phyloP scores from a whole-genome alignment of 2,797 vertebrate genomes.

The Sebastolobus altivelis region DNA sequence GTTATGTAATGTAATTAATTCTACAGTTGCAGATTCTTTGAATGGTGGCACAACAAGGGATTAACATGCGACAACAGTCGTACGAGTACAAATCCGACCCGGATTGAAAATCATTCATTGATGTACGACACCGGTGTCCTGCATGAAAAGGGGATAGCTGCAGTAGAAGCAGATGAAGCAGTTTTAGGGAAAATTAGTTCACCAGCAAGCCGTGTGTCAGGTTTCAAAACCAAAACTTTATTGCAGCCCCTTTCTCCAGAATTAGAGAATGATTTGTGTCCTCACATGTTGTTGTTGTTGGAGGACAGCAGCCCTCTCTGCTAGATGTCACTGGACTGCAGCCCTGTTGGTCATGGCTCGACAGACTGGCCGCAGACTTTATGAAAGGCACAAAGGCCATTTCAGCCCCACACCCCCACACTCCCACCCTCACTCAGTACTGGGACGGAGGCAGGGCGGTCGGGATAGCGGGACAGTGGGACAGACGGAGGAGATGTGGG shows the following conservation, averaged over 20 bases:
- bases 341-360: conserved; percentile 35
- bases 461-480: conserved; percentile 60
- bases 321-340: conserved; percentile 36
- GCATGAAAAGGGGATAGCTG: neutral
- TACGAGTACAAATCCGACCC: neutral
- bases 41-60: conserved; percentile 32
- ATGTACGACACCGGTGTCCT: neutral
- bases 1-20: conserved; percentile 5
- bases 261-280: conserved; percentile 28
- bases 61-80: neutral
- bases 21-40: conserved; percentile 14
- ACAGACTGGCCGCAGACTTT: conserved; percentile 60
- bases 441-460: conserved; percentile 54
- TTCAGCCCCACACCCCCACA: conserved; percentile 42
- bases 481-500: conserved; percentile 69
- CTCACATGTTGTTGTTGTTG: conserved; percentile 41
- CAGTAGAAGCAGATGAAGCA: neutral
- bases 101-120: neutral
- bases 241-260: neutral
- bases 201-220: neutral
- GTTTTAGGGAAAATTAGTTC: neutral
- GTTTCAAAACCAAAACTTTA: conserved; percentile 4
- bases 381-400: conserved; percentile 68
- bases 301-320: conserved; percentile 19
- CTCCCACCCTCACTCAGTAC: conserved; percentile 23